Evolutionary conservation across 2,113 vertebrate genomes (phyloP), one percentile per base, ranked within the genome.

Genomic region (Verasper variegatus): DNA sequence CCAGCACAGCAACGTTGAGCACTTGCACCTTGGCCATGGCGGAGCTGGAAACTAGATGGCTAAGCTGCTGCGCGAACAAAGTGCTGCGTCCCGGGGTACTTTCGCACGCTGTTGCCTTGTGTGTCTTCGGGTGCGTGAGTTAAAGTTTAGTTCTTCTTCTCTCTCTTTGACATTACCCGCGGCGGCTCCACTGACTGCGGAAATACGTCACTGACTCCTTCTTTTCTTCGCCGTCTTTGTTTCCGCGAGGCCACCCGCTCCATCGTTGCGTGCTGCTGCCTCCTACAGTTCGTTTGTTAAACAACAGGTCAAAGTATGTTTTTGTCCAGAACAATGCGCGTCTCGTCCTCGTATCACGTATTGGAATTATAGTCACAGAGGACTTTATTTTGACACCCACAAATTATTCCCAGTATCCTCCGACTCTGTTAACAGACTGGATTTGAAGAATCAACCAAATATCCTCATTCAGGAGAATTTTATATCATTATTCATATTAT

Each of bases 21-120:
- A 97, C 96, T 78, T 97, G 96, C 23, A 97, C 97, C 85, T 97
- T 97, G 54, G 96, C 96, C 97, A 97, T 97, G 21, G 56, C 61
- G 52, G 17, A 71, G 13, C 62, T 52, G 2, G 4, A 14, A 74
- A 52, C 3, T 4, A 11, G 58, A 27, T 5, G 6, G 14, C 35
- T 57, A 67, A 17, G 24, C 8, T 47, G 11, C 55, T 27, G 6
- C 1, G n/a, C 24, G 24, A 58, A 54, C 7, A 20, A 60, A 54
- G 57, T 61, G 45, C 23, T 62, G 11, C 35, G 5, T 56, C 26
- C 10, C 31, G 15, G 40, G 14, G 13, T 3, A 15, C 15, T 0
- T 15, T 40, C 8, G 3, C 15, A 45, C 13, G n/a, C 0, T 17
- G 17, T 3, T 0, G 1, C 4, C 17, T 4, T 15, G 18, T 13